Base-by-base conservation (phyloP, 2,797 vertebrate genomes). In the Choloepus didactylus region DNA sequence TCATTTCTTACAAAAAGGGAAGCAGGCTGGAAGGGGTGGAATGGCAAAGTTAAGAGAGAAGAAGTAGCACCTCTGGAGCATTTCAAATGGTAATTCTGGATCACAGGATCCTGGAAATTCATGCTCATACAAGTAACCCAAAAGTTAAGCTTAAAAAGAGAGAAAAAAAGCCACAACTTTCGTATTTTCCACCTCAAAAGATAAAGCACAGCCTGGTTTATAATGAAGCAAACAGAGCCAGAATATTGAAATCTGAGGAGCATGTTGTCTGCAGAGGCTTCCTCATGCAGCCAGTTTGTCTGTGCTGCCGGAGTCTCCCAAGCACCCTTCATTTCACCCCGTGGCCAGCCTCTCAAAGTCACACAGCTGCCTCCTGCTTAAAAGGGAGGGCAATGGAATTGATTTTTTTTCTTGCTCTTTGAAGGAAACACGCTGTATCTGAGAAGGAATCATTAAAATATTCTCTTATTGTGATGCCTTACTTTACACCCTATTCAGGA, bases 221-320 rank as follows among this genome's bases (percentile, higher is more conserved):
- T 12, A 38, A n/a, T 79, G 35, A 66, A 94, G 67, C 73, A 66
- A 70, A 87, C n/a, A 72, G 79, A 31, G 70, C 35, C 29, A 80
- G 75, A 93, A 64, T 23, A 67, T 67, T 41, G 56, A 62, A 67
- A 38, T 59, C n/a, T 1, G 77, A 76, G 67, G 87, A 95, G 51
- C 21, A 31, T n/a, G 64, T 35, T 19, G 8, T 31, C 10, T 25
- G 51, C 1, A 51, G 38, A 77, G 66, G 31, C 73, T 80, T 7
- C 18, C 84, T 25, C 15, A 9, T 38, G 69, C 79, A 84, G 38
- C 11, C 14, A 89, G 66, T 83, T 56, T 89, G 72, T 31, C 62
- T 10, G 91, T 35, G 66, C 18, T 59, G 1, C 0, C 89, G n/a
- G 10, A 46, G n/a, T 44, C 1, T 2, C 21, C 49, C 54, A 59